Evolutionary conservation across 2,888 invertebrate genomes (phyloP).

Genomic region (Protonemura montana): DNA sequence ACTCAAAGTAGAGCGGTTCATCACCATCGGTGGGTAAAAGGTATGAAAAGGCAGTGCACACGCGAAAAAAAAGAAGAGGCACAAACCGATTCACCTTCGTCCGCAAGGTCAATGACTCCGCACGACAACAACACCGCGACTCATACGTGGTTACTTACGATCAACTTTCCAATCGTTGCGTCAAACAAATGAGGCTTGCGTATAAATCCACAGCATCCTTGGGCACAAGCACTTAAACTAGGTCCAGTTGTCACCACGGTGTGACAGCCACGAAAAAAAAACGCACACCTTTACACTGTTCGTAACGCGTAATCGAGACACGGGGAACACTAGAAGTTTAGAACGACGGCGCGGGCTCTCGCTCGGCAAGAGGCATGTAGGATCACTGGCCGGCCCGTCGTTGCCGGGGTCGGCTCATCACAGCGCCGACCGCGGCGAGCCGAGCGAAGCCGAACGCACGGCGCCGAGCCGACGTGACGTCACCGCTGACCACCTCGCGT

Average conservation of each 20-base stretch:
- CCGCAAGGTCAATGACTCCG: conserved; percentile 42
- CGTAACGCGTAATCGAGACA: conserved; percentile 12
- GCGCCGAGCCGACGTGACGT: conserved; percentile 45
- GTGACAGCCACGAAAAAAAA: conserved; percentile 5
- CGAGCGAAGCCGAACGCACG: conserved; percentile 45
- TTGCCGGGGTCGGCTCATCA: conserved; percentile 39
- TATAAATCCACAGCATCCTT: conserved; percentile 40
- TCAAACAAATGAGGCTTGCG: background rate
- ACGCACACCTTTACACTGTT: background rate
- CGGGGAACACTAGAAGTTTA: background rate
- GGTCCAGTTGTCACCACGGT: conserved; percentile 43
- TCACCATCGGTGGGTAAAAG: background rate
- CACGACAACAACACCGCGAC: conserved; percentile 36
- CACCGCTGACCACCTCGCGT: conserved; percentile 33
- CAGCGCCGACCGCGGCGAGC: conserved; percentile 32
- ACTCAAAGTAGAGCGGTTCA: background rate
- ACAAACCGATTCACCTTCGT: conserved; percentile 30
- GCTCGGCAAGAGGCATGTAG: conserved; percentile 45
- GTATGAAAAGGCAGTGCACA: background rate
- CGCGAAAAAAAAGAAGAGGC: conserved; percentile 9
- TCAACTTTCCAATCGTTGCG: conserved; percentile 32
- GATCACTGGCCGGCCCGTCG: conserved; percentile 50
- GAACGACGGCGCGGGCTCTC: background rate
- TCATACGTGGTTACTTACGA: conserved; percentile 40
- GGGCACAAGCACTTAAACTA: conserved; percentile 9